phyloP scores from a whole-genome alignment of 2,888 invertebrate species.

The Ecdyonurus torrentis region DNA sequence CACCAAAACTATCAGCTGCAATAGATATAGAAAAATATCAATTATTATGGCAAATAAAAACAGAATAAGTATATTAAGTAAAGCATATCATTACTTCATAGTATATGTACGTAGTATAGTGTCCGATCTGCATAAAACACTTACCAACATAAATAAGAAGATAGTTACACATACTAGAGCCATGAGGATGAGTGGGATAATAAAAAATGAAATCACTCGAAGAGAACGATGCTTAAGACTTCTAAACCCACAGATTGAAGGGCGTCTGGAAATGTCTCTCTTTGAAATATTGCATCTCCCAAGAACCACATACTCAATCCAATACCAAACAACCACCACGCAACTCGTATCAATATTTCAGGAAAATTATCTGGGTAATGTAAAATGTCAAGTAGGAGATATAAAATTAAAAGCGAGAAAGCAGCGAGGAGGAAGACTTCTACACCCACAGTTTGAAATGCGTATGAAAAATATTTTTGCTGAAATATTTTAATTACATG shows the following conservation, averaged over 20 bases:
- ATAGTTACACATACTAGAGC: neutral
- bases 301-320: neutral
- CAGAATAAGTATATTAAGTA: neutral
- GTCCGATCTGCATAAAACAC: neutral
- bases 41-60: neutral
- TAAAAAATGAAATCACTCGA: neutral
- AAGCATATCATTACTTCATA: no score
- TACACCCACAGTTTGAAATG: neutral
- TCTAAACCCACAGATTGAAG: neutral
- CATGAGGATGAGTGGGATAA: neutral
- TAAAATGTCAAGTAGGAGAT: no score
- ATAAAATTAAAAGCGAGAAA: no score
- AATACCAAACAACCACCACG: neutral
- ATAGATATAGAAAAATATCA: neutral
- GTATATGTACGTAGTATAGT: neutral
- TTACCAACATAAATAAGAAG: neutral
- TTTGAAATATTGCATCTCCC: neutral
- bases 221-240: neutral
- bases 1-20: neutral
- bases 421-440: neutral
- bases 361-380: no score
- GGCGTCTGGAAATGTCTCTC: neutral
- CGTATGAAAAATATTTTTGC: neutral
- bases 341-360: no score
- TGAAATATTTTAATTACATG: neutral